phyloP scores from a whole-genome alignment of 2,888 invertebrate genomes.

The Drosophila fulvimacula region DNA sequence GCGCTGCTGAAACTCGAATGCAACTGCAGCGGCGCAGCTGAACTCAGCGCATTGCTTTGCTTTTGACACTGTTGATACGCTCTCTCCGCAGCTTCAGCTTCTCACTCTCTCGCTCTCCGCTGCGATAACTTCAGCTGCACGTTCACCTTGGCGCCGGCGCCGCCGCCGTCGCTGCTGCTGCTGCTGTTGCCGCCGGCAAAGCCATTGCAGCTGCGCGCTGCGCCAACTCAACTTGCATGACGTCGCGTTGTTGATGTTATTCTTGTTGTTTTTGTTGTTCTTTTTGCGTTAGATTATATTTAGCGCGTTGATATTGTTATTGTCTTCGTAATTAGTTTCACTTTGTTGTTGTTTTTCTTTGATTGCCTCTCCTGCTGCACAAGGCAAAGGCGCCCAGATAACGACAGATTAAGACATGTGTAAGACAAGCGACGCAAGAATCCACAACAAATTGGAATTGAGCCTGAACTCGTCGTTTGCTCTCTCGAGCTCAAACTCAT shows the following conservation, averaged over 20 bases:
- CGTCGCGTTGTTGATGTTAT: slow-evolving; percentile 16
- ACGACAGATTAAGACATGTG: neutral
- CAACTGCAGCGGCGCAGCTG: slow-evolving; percentile 57
- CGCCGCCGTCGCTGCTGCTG: slow-evolving; percentile 34
- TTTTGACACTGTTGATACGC: slow-evolving; percentile 21
- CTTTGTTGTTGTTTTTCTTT: neutral
- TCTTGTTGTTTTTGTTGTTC: neutral
- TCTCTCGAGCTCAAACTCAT: neutral
- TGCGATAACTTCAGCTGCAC: slow-evolving; percentile 39
- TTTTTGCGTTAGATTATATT: slow-evolving; percentile 31
- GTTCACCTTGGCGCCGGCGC: slow-evolving; percentile 72
- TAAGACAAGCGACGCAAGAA: neutral
- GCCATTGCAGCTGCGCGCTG: slow-evolving; percentile 72
- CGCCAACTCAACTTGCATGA: slow-evolving; percentile 56
- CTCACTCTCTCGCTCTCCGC: slow-evolving; percentile 5
- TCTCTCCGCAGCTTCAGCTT: slow-evolving; percentile 10
- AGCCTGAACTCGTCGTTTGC: neutral
- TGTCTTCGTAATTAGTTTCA: slow-evolving; percentile 13
- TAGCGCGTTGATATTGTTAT: slow-evolving; percentile 18
- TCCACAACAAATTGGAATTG: neutral
- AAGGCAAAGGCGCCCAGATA: neutral
- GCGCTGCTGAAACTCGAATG: slow-evolving; percentile 68
- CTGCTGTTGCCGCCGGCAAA: slow-evolving; percentile 31
- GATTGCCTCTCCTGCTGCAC: neutral
- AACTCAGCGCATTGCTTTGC: slow-evolving; percentile 47